These are phyloP conservation scores for Catamblyrhynchus diadema DNA, from an alignment of 2,797 vertebrate genomes.

Conservation along the genomic window DNA sequence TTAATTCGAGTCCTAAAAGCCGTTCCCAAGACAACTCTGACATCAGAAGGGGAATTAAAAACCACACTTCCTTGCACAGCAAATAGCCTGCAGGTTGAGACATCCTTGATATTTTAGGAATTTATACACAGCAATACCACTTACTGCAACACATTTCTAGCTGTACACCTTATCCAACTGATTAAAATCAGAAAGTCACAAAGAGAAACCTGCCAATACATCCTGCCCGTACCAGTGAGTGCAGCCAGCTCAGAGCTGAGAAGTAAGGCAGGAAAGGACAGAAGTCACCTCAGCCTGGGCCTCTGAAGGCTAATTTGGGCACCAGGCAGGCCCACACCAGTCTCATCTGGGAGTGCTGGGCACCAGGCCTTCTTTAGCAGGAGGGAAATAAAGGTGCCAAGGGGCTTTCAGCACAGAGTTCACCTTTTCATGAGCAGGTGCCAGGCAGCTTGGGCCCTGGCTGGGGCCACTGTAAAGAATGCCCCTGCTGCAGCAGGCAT, in stretches of 20 bases:
- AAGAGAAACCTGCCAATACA: neutral
- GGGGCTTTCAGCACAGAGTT: neutral
- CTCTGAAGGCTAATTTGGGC: neutral
- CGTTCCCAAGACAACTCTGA: neutral
- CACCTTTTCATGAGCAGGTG: neutral
- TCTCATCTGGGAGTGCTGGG: neutral
- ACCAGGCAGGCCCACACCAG: neutral
- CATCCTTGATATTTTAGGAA: neutral
- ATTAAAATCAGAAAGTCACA: neutral
- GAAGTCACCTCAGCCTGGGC: neutral
- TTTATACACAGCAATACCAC: neutral
- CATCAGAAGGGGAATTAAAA: neutral
- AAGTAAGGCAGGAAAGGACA: neutral
- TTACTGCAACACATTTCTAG: neutral
- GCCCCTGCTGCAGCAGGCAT: neutral
- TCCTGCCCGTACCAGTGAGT: fast-evolving
- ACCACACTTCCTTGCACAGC: neutral
- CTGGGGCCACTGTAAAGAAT: neutral
- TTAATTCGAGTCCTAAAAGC: neutral
- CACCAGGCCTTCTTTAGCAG: neutral
- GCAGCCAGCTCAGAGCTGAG: neutral
- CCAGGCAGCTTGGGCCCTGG: neutral
- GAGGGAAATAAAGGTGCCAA: neutral
- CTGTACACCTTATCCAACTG: neutral
- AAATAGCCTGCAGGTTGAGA: neutral